Evolutionary conservation across 2,113 vertebrate species (phyloP).

Genomic region (Redunca redunca): DNA sequence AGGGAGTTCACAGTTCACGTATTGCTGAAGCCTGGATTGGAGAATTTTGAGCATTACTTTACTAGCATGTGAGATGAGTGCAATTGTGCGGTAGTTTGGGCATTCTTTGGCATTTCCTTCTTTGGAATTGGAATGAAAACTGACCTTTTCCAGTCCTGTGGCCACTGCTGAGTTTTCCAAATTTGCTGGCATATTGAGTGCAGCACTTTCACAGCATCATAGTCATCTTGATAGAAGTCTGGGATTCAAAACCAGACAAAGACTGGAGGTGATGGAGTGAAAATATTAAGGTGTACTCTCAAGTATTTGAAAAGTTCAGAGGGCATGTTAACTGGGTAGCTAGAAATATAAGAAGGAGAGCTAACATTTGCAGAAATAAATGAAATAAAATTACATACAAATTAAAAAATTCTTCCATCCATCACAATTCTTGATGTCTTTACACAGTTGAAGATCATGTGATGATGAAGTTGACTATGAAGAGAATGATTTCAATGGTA

Average conservation of each 20-base stretch:
- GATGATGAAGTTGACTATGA: not conserved
- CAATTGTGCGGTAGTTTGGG: too few species aligned
- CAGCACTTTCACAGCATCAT: not conserved
- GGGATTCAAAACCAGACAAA: constrained; percentile 56
- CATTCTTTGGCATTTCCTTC: too few species aligned
- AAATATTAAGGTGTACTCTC: constrained; percentile 63
- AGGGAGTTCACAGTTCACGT: too few species aligned
- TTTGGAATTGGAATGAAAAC: too few species aligned
- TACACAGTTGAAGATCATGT: constrained; percentile 58
- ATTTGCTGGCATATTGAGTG: too few species aligned
- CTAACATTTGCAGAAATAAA: constrained; percentile 69
- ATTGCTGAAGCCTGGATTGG: too few species aligned
- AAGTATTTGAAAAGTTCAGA: constrained; percentile 75
- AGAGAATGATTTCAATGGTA: not conserved
- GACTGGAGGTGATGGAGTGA: constrained; percentile 53
- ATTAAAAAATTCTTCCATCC: constrained; percentile 21
- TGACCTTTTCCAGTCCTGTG: too few species aligned
- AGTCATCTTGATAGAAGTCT: constrained; percentile 50
- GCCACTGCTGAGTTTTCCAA: too few species aligned
- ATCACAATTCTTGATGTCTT: constrained; percentile 59
- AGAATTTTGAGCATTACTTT: too few species aligned
- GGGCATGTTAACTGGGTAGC: constrained; percentile 63
- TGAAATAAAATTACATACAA: constrained; percentile 59
- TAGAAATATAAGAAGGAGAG: constrained; percentile 57
- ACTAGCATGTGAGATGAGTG: too few species aligned